phyloP scores from a whole-genome alignment of 2,113 vertebrate genomes.

The Scopus umbretta region DNA sequence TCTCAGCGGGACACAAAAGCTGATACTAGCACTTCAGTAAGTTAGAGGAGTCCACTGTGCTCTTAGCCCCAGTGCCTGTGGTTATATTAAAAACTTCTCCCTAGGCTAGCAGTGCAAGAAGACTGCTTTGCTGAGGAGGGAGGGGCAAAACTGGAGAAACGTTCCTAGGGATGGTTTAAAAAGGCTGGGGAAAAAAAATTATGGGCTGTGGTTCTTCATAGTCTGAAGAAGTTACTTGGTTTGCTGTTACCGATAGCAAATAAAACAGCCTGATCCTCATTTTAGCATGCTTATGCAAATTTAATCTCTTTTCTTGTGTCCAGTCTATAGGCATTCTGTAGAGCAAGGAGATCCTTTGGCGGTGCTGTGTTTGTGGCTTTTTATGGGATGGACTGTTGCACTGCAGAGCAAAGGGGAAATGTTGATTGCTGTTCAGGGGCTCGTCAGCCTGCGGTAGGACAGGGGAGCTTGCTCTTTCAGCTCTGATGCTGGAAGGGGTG shows the following conservation, averaged over 20 bases:
- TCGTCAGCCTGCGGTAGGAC: not conserved
- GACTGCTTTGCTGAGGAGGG: not conserved
- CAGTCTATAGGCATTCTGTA: fast-evolving
- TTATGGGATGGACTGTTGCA: fast-evolving
- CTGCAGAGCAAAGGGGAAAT: not conserved
- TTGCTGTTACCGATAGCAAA: not conserved
- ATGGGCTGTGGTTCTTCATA: not conserved
- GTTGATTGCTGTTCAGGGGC: fast-evolving
- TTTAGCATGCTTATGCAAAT: no score
- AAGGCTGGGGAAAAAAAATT: no score
- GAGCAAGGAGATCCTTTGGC: not conserved
- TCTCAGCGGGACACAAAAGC: not conserved
- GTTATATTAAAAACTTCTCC: not conserved
- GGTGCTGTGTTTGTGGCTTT: fast-evolving
- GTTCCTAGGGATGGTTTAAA: not conserved
- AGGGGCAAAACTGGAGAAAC: no score
- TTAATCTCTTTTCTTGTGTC: no score
- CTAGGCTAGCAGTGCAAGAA: no score
- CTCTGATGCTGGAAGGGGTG: not conserved
- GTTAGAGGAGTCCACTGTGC: fast-evolving
- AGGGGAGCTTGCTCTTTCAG: not conserved
- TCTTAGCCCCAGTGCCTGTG: no score
- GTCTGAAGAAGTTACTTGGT: not conserved
- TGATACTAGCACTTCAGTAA: fast-evolving
- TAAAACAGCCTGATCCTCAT: no score